Conservation (phyloP, 2,797 vertebrate genomes). For the Enteromius unitaeniatus region DNA sequence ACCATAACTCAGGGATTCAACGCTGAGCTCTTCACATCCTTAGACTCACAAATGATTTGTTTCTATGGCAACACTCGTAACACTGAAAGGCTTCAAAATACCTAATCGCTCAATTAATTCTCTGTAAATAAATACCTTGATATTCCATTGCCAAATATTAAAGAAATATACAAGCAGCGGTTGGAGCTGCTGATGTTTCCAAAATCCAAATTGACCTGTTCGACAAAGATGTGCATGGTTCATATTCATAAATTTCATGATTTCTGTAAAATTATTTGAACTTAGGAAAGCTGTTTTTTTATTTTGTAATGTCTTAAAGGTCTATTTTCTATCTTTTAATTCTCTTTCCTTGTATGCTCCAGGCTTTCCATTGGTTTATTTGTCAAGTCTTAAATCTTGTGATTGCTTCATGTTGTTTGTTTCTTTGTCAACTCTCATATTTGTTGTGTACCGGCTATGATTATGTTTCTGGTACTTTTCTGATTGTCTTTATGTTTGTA, state of each 20-base stretch:
- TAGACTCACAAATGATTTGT: constrained; percentile 43
- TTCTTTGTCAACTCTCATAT: background rate
- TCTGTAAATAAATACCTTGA: background rate
- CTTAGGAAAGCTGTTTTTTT: background rate
- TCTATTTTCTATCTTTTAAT: background rate
- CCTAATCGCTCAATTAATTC: background rate
- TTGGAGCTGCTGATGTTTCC: background rate
- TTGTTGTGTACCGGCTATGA: background rate
- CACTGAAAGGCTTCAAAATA: constrained; percentile 10
- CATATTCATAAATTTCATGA: background rate
- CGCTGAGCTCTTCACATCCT: constrained; percentile 7
- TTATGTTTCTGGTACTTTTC: background rate
- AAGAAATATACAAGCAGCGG: background rate
- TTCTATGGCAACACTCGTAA: constrained; percentile 29
- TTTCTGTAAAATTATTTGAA: background rate
- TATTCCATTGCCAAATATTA: background rate
- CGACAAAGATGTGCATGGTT: background rate
- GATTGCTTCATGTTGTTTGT: background rate
- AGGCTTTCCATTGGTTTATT: background rate
- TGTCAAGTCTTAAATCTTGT: background rate
- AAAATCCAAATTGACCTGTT: background rate
- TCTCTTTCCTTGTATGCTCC: background rate
- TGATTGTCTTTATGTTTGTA: background rate
- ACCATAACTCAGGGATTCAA: constrained; percentile 18
- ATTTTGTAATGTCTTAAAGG: background rate